Base-by-base conservation (phyloP, 2,888 invertebrate species). In the Cerceris rybyensis region DNA sequence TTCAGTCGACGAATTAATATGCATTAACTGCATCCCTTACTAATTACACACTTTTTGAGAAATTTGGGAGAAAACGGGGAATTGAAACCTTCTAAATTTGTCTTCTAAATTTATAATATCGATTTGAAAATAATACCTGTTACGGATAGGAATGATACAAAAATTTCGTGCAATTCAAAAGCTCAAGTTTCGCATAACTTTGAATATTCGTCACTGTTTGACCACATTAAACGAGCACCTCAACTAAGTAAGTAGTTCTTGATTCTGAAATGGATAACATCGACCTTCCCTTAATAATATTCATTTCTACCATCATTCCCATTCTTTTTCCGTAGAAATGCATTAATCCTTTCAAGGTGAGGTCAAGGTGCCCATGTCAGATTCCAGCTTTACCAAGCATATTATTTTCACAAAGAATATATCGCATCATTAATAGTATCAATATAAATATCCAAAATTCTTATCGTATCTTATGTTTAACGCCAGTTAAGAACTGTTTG, bases 331-430 rank as follows among this genome's bases (percentile, higher is more conserved):
- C 75, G 60, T 59, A 68, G 80, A 80, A 75, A 80, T 71, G 70
- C 67, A 69, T 63, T 71, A 70, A 73, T 80, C 72, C 43, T 70
- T 81, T 88, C 85, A 92, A 93, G 90, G 90, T 86, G 87, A 92
- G 92, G 92, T 92, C 92, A 92, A 93, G 90, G 92, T 90, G 87
- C 83, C 91, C 92, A 92, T 91, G 85, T 73, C 84, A 83, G 80
- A 86, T 81, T 75, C 59, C 43, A 75, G 61, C 68, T 69, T 64
- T 69, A 66, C 60, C 73, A 58, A 78, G 64, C 49, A 14, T 39
- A 55, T 67, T 66, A 77, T 75, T 73, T 75, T 13, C 41, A 42
- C 9, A 54, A 28, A 54, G 13, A 58, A 63, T 61, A 61, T 64
- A 68, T 57, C 59, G 59, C 76, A 58, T 72, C 70, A 59, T 72